Base-by-base conservation (phyloP, 2,797 vertebrate species). In the Poecilia velifera region DNA sequence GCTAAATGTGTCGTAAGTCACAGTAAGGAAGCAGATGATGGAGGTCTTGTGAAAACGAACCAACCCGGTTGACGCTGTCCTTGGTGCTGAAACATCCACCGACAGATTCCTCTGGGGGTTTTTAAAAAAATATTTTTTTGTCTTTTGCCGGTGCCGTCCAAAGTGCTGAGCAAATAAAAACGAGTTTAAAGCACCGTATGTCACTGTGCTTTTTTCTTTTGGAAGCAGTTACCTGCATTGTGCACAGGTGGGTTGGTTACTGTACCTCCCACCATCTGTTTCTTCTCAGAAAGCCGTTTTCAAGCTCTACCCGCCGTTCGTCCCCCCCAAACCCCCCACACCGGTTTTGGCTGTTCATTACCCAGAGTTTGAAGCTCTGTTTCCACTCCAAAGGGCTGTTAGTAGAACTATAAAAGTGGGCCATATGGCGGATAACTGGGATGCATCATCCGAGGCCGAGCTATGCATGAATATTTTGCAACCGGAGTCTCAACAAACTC, bases 241-340 rank as follows among this genome's bases (percentile, higher is more conserved):
- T 73, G 81, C 57, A 46, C 36, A 79, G 80, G 81, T 53, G 83
- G 82, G 81, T 25, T 75, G 57, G 82, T 72, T 77, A 39, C 43
- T 76, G 74, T 62, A 84, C 91, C 86, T 92, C 90, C 66, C 46
- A 78, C 90, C 92, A 92, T 91, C 91, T 90, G 88, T 71, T 82
- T 79, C 84, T 1, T 7, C 78, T 55, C 70, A 72, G 71, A 68
- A 43, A 76, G 73, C 31, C 41, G 59, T 76, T 71, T 73, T 73
- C 4, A 34, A 62, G 59, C 72, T 80, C 53, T 76, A 74, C 64
- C 86, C 22, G 0, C 36, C 22, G 39, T 82, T 83, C 73, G 62
- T 79, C 57, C 76, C 47, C 47, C 6, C 6, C 47, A 6, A 7
- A 3, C 6, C 49, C 1, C 71, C 68, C 57, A 57, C 6, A 57